Conservation (phyloP, 2,113 vertebrate species). For the Electrona antarctica region DNA sequence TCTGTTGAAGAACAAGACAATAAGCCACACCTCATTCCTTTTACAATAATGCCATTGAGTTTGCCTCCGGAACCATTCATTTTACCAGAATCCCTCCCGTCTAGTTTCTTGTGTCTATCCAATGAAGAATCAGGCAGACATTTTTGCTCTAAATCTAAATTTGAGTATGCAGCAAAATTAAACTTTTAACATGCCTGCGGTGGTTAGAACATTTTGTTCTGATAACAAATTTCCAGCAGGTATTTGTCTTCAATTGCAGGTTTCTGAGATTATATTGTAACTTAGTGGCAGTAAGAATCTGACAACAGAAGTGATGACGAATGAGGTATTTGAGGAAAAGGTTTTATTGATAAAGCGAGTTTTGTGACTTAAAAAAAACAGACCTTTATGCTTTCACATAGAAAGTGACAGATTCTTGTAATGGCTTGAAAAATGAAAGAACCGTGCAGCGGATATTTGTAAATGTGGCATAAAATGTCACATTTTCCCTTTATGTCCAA, state of each 20-base stretch:
- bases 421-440: slow-evolving; percentile 25
- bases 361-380: slow-evolving; percentile 44
- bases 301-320: slow-evolving; percentile 7
- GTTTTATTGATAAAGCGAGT: slow-evolving; percentile 65
- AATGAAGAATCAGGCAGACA: neutral
- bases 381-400: slow-evolving; percentile 26
- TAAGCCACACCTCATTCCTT: too few relatives aligned
- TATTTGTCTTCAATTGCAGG: neutral
- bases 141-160: too few relatives aligned
- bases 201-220: neutral
- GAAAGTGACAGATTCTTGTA: slow-evolving; percentile 38
- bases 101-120: too few relatives aligned
- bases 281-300: neutral
- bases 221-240: neutral
- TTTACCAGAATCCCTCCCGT: too few relatives aligned
- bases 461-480: slow-evolving; percentile 14
- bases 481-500: slow-evolving; percentile 37
- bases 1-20: too few relatives aligned
- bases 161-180: neutral
- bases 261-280: too few relatives aligned
- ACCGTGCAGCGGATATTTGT: slow-evolving; percentile 15
- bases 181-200: too few relatives aligned
- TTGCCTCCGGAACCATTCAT: too few relatives aligned
- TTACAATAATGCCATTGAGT: too few relatives aligned
- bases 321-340: slow-evolving; percentile 12